Base-by-base conservation (phyloP, 2,888 invertebrate species). In the Zygothrica quintamaculata region DNA sequence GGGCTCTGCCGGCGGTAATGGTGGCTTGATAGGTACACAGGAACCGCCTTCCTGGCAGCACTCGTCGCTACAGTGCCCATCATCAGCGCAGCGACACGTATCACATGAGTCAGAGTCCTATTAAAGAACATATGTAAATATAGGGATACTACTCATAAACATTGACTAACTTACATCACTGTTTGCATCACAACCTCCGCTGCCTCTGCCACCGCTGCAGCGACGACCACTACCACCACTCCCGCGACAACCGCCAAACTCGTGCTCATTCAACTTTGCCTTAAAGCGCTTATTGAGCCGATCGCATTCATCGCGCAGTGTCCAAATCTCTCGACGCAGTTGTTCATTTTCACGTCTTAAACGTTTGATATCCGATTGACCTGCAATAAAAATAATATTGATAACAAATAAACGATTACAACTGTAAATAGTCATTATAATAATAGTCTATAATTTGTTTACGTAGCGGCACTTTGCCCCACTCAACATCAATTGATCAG, bases 301-400 rank as follows among this genome's bases (percentile, higher is more conserved):
- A 90, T 97, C 97, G 91, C 97, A 97, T 91, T 97, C 97, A 90
- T 97, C 97, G 26, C 97, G 93, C 48, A 97, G 92, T 57, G 95
- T 95, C 92, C 96, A 97, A 88, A 97, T 96, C 91, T 97, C 97
- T 15, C 96, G 92, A 84, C 96, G 94, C 55, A 97, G 92, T 90
- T 96, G 95, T 77, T 97, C 97, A 92, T 97, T 97, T 89, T 97
- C 97, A 37, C 96, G 92, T 69, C 96, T 95, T 87, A 97, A 90
- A 89, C 97, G 97, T 91, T 97, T 96, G 82, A 97, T 96, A 89
- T 97, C 97, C 76, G 95, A 95, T 90, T 97, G 97, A 76, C 97
- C 96, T 96, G 92, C 3, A 52, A 53, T 11, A 1, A 22, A 47
- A 29, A 5, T 22, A 22, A 22, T 22, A 29, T 26, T 8, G 8